Conservation (phyloP, 2,888 invertebrate genomes). For the Julus scanicus region DNA sequence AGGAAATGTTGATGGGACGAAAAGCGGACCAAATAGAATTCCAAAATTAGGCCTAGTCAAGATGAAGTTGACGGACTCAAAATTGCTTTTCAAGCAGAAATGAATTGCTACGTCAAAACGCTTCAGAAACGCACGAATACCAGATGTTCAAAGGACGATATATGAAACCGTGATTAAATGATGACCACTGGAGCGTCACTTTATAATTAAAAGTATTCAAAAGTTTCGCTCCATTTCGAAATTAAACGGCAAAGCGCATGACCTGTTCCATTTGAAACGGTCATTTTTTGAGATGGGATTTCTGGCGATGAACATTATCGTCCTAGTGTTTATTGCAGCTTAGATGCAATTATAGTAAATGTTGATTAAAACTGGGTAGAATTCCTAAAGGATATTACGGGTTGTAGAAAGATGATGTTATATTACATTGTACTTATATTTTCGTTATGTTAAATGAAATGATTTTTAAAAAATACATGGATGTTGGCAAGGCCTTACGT, state of each 20-base stretch:
- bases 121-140: not conserved
- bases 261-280: not conserved
- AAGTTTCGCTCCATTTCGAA: not conserved
- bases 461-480: no score
- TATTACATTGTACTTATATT: no score
- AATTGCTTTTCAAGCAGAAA: not conserved
- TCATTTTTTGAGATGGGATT: not conserved
- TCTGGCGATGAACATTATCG: not conserved
- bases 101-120: not conserved
- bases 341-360: not conserved
- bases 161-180: not conserved
- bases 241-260: not conserved
- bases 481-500: no score
- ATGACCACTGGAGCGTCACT: not conserved
- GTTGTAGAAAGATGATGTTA: no score
- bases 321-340: no score
- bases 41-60: not conserved
- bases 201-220: slow-evolving; percentile 10
- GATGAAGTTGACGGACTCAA: not conserved
- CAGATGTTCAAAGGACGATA: not conserved
- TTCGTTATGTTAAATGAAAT: no score
- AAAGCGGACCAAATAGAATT: not conserved
- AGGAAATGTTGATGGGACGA: not conserved
- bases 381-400: no score
- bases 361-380: not conserved